These are phyloP conservation scores for Elmis aenea DNA, from an alignment of 2,888 invertebrate genomes.

Conservation along the genomic window DNA sequence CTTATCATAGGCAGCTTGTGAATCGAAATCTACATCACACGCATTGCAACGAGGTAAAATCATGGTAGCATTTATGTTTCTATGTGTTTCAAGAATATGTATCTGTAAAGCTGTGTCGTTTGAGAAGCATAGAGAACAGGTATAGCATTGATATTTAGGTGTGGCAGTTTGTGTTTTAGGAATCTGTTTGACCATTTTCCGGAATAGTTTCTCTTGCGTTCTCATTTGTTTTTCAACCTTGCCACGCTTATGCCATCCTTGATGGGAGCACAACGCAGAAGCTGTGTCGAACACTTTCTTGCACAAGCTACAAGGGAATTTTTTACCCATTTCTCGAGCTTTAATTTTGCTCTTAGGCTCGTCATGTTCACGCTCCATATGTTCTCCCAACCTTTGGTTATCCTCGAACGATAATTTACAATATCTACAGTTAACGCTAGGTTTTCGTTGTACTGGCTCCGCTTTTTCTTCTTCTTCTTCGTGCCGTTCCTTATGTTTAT, in stretches of 20 bases:
- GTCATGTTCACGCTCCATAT: slow-evolving; percentile 39
- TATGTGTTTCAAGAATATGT: slow-evolving; percentile 41
- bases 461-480: slow-evolving; percentile 6
- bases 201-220: slow-evolving; percentile 14
- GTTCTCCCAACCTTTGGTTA: slow-evolving; percentile 30
- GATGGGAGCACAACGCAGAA: slow-evolving; percentile 58
- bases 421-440: slow-evolving; percentile 36
- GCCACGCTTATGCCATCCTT: slow-evolving; percentile 55
- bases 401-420: slow-evolving; percentile 38
- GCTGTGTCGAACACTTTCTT: slow-evolving; percentile 57
- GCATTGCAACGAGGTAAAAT: slow-evolving; percentile 49
- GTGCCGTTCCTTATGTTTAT: slow-evolving; percentile 43
- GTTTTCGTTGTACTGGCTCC: slow-evolving; percentile 9
- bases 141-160: slow-evolving; percentile 37
- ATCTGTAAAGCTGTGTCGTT: slow-evolving; percentile 42
- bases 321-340: slow-evolving; percentile 18
- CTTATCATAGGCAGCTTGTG: slow-evolving; percentile 56
- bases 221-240: slow-evolving; percentile 42
- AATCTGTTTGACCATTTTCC: slow-evolving; percentile 7
- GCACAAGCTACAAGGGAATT: slow-evolving; percentile 58
- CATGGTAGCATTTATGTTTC: slow-evolving; percentile 38
- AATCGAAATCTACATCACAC: slow-evolving; percentile 58
- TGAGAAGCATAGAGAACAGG: slow-evolving; percentile 33
- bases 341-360: slow-evolving; percentile 20
- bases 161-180: slow-evolving; percentile 44